A percentile compares a stretch with the other conserved stretches of the same genome.
These are phyloP conservation scores for Itoplectis maculator DNA, from an alignment of 2,888 invertebrate species.

Conservation along the genomic window DNA sequence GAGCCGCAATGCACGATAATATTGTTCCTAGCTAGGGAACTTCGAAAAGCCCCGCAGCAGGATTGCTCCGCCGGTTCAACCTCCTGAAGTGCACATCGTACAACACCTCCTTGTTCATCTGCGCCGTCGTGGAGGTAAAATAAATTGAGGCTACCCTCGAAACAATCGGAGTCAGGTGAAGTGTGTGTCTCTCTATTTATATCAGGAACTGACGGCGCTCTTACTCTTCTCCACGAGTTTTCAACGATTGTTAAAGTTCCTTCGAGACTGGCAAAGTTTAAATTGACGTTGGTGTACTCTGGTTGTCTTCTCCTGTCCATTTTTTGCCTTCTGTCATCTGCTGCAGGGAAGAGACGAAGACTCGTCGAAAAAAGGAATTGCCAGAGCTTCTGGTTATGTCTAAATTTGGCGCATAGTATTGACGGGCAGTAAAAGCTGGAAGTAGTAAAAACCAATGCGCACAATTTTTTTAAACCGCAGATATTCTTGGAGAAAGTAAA, in stretches of 20 bases:
- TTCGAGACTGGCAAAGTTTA: conserved; percentile 65
- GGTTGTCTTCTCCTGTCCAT: conserved; percentile 23
- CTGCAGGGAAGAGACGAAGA: background rate
- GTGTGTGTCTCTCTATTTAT: conserved; percentile 62
- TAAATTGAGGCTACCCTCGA: conserved; percentile 63
- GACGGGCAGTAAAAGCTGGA: too few species aligned
- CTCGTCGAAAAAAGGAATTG: conserved; percentile 20
- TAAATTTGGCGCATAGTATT: background rate
- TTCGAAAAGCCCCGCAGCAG: conserved; percentile 35
- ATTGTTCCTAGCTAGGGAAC: conserved; percentile 54
- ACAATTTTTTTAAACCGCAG: background rate
- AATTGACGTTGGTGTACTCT: conserved; percentile 59
- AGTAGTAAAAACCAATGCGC: background rate
- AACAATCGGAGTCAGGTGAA: conserved; percentile 62
- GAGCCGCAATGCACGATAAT: conserved; percentile 51
- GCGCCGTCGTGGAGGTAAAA: conserved; percentile 45
- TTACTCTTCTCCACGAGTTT: conserved; percentile 46
- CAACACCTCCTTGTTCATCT: conserved; percentile 17
- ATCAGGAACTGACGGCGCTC: conserved; percentile 42
- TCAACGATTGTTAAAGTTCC: conserved; percentile 69
- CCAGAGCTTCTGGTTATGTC: conserved; percentile 1
- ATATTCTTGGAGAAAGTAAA: background rate
- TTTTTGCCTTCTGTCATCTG: conserved; percentile 21
- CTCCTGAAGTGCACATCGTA: conserved; percentile 15
- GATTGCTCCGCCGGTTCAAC: conserved; percentile 21